Evolutionary conservation across 2,113 vertebrate genomes (phyloP).

Genomic region (Rousettus leschenaultii): DNA sequence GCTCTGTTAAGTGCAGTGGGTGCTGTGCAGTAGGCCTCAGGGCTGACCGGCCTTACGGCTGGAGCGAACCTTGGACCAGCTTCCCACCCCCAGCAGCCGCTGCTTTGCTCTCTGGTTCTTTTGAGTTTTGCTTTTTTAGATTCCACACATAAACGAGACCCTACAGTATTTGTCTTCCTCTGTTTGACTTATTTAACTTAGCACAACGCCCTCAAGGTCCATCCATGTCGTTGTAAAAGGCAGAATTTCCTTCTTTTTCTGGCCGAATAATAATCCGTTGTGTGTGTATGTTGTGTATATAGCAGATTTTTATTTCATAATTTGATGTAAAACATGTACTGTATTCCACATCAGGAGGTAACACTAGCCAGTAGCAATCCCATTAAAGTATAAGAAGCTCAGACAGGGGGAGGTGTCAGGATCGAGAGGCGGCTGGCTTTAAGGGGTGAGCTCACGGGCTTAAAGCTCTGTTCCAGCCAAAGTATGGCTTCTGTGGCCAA

Average conservation of each 20-base stretch:
- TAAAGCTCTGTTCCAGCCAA: background rate
- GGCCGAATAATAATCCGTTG: background rate
- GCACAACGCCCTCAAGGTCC: background rate
- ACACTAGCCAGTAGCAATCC: too few relatives aligned
- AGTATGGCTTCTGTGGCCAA: accelerated
- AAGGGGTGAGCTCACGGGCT: background rate
- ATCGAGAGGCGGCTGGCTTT: background rate
- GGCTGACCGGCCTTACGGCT: accelerated
- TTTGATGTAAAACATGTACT: background rate
- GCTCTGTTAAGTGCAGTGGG: background rate
- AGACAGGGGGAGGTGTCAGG: background rate
- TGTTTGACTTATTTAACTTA: background rate
- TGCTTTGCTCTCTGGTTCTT: background rate
- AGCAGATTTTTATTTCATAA: background rate
- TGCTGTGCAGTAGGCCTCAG: background rate
- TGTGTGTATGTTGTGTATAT: background rate
- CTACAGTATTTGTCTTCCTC: background rate
- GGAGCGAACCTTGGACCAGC: accelerated
- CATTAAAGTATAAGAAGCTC: background rate
- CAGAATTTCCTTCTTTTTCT: background rate
- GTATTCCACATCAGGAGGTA: background rate
- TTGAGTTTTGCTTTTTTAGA: background rate
- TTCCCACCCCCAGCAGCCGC: background rate
- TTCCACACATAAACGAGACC: background rate
- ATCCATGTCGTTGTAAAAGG: background rate